Evolutionary conservation across 1,140 invertebrate species (phyloP), one percentile per base, ranked within the genome.

Genomic region (Scaptomyza graminum): DNA sequence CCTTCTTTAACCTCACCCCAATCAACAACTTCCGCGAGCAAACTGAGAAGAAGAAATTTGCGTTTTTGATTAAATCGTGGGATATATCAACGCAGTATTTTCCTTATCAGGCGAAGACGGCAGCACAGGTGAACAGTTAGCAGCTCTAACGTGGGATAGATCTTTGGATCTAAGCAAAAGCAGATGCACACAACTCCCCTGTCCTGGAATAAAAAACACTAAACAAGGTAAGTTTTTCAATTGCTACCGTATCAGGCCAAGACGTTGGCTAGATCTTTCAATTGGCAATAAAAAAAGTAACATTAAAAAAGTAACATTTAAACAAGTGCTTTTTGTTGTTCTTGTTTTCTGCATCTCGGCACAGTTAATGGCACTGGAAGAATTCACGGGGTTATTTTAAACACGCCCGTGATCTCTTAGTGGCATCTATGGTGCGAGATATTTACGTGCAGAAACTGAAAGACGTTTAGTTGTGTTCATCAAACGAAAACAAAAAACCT

Each of bases 281-380:
- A 44, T 22, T 43, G 18, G 8, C 13, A 46, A 46, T 16, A 46
- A 13, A 49, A 61, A 34, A 34, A 34, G 2, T n/a, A n/a, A n/a
- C n/a, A n/a, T n/a, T n/a, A 18, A 37, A 43, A 9, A 13, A n/a
- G 9, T 11, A 1, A 9, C 9, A 31, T 22, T 7, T 28, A 41
- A 25, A 3, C 47, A 13, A 57, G 43, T 69, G 63, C 28, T 51
- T 1, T 11, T 3, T 11, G 7, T 16, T 16, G 34, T 15, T 39
- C 16, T 1, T 11, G 18, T 60, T 37, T 28, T 62, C 47, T 55
- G 37, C 49, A 84, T 91, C 92, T 87, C 90, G 74, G 80, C 91
- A 92, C 92, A 92, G 92, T 92, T 92, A 92, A 92, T 92, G 92
- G 92, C 92, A 92, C 92, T 92, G 91, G 92, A 92, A 92, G 92